phyloP scores from a whole-genome alignment of 2,113 vertebrate species.

The Stomatorhinus ivindoensis region DNA sequence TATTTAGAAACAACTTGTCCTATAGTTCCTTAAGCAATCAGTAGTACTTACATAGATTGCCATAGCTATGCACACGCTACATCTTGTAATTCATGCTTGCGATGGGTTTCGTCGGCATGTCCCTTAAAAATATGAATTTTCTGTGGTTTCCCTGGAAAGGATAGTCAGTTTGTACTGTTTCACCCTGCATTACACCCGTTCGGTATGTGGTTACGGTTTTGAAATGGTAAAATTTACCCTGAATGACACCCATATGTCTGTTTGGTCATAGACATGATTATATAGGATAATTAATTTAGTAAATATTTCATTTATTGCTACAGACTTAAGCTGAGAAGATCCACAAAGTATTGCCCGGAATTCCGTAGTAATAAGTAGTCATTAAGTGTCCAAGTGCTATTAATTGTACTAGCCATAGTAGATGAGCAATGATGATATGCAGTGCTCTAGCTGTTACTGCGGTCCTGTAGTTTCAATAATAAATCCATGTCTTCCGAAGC shows the following conservation, averaged over 20 bases:
- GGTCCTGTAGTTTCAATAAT: not conserved
- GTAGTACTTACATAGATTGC: not conserved
- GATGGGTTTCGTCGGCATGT: not conserved
- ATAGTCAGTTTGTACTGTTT: not conserved
- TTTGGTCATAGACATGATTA: not conserved
- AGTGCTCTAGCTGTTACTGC: not conserved
- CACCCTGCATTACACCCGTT: not conserved
- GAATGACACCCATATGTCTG: not conserved
- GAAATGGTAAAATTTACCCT: not conserved
- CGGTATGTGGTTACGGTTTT: not conserved
- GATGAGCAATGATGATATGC: not conserved
- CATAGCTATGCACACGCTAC: not conserved
- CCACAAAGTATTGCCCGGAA: not conserved
- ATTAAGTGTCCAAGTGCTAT: not conserved
- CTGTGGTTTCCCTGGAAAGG: not conserved
- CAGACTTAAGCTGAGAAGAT: not conserved
- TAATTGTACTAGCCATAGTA: not conserved
- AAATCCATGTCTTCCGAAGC: constrained; percentile 14
- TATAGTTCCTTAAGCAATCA: not conserved
- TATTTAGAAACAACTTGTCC: not conserved
- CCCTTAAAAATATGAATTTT: not conserved
- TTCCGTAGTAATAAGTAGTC: not conserved
- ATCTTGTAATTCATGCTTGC: not conserved
- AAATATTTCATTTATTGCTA: not conserved
- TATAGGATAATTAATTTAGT: not conserved